These are phyloP conservation scores for Calephelis virginiensis DNA, from an alignment of 1,140 invertebrate genomes.

Conservation along the genomic window DNA sequence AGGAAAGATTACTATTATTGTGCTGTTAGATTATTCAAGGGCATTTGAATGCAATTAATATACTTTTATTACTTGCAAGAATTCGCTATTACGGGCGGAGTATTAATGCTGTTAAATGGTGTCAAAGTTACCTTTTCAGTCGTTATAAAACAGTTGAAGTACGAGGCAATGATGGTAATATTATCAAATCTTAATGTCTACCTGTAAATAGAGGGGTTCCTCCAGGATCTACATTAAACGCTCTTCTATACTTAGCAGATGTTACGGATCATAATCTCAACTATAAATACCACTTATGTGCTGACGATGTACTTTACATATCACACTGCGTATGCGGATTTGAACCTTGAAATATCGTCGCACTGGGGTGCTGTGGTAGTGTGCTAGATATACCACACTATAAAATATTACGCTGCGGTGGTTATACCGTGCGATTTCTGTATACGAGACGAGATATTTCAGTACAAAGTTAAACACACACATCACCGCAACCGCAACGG, in stretches of 20 bases:
- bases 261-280: background rate
- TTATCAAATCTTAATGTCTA: background rate
- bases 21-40: background rate
- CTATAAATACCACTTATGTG: background rate
- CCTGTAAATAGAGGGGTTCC: background rate
- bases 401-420: no score
- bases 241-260: background rate
- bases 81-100: background rate
- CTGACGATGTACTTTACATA: background rate
- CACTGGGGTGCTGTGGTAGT: no score
- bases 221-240: background rate
- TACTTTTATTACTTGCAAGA: background rate
- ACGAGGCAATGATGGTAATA: background rate
- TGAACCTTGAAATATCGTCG: background rate
- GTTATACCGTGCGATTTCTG: no score
- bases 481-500: no score
- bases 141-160: slow-evolving; percentile 2
- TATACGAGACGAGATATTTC: no score
- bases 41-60: slow-evolving; percentile 5
- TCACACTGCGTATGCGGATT: background rate
- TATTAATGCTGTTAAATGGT: background rate
- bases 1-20: slow-evolving; percentile 1
- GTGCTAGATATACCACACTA: no score
- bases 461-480: no score
- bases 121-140: background rate